Evolutionary conservation across 2,113 vertebrate genomes (phyloP).

Genomic region (Amphiprion percula): DNA sequence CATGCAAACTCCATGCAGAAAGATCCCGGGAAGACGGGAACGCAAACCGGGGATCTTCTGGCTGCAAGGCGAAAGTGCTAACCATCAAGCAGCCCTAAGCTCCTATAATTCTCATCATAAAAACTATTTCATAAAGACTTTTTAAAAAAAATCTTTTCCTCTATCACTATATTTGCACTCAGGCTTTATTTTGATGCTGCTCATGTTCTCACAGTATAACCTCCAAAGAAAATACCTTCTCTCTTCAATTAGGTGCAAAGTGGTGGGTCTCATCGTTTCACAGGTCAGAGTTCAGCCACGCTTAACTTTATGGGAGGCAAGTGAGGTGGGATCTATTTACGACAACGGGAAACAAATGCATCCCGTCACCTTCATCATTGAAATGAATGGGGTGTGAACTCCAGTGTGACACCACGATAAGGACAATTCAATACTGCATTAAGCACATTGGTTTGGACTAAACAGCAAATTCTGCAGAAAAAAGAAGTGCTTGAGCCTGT

Average conservation of each 20-base stretch:
- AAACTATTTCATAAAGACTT: no score
- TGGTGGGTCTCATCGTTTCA: background rate
- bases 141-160: background rate
- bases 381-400: conserved; percentile 33
- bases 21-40: no score
- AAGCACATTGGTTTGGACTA: conserved; percentile 12
- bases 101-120: no score
- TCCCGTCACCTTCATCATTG: conserved; percentile 10
- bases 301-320: conserved; percentile 6
- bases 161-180: background rate
- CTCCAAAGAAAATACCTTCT: background rate
- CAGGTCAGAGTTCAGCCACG: conserved; percentile 15
- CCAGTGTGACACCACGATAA: background rate
- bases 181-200: background rate
- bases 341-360: conserved; percentile 15
- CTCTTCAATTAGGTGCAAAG: background rate
- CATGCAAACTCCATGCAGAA: no score
- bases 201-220: background rate
- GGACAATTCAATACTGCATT: conserved; percentile 38
- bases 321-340: background rate
- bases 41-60: no score
- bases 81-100: no score
- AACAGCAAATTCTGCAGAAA: conserved; percentile 23
- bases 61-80: no score
- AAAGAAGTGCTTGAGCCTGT: background rate